These are phyloP conservation scores for Protonibea diacanthus DNA, from an alignment of 2,797 vertebrate species.

Conservation along the genomic window DNA sequence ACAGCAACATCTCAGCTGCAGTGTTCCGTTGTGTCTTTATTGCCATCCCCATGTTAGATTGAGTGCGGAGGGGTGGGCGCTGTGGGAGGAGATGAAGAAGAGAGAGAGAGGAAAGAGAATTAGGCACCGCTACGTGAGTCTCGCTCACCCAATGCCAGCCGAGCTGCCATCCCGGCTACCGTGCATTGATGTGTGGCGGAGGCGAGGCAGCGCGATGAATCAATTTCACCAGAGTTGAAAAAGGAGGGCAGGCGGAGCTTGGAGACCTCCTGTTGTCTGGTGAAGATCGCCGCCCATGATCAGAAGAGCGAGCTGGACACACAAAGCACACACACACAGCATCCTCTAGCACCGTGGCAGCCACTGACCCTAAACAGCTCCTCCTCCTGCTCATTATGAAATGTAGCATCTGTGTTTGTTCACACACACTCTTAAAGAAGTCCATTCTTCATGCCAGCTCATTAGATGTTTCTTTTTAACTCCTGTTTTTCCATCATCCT, in stretches of 20 bases:
- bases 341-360: conserved; percentile 26
- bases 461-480: neutral
- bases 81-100: neutral
- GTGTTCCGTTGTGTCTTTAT: conserved; percentile 34
- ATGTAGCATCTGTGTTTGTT: conserved; percentile 10
- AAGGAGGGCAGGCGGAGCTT: conserved; percentile 57
- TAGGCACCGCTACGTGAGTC: too few species aligned
- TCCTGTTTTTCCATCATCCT: neutral
- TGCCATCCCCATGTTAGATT: conserved; percentile 13
- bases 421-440: neutral
- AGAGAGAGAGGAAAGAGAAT: conserved; percentile 6
- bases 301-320: conserved; percentile 14
- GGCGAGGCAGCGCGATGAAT: conserved; percentile 66
- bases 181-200: conserved; percentile 60
- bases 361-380: neutral
- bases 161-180: conserved; percentile 32
- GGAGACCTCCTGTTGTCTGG: conserved; percentile 50
- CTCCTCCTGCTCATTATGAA: conserved; percentile 23
- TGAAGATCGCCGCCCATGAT: conserved; percentile 34
- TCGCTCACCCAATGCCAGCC: conserved; percentile 58
- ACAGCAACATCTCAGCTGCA: conserved; percentile 29
- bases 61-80: neutral
- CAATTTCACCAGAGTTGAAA: conserved; percentile 58
- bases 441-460: neutral
- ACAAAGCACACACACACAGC: conserved; percentile 4